Conservation (phyloP, 2,888 invertebrate species). For the Mythimna lalbum region DNA sequence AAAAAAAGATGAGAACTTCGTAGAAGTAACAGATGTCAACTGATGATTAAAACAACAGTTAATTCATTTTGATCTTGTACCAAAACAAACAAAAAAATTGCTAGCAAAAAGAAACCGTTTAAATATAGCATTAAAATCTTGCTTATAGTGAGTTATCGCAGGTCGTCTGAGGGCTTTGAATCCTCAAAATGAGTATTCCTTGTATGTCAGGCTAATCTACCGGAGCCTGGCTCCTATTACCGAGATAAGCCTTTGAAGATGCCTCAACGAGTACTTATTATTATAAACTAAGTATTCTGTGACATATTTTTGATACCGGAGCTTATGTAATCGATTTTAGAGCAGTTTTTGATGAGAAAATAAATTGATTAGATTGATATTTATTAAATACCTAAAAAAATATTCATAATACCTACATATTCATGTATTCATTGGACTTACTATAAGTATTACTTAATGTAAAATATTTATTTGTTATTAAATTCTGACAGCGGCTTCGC, state of each 20-base stretch:
- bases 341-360: background rate
- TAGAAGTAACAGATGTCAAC: background rate
- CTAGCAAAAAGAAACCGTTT: slow-evolving; percentile 22
- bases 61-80: background rate
- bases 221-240: slow-evolving; percentile 41
- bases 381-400: background rate
- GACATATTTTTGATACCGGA: slow-evolving; percentile 9
- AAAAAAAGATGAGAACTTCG: too few relatives aligned
- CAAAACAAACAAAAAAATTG: slow-evolving; percentile 1
- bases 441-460: background rate
- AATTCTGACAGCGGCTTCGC: too few relatives aligned
- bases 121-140: slow-evolving; percentile 28
- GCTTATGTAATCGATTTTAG: slow-evolving; percentile 11
- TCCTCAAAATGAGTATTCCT: slow-evolving; percentile 48
- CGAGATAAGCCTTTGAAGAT: slow-evolving; percentile 50
- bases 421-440: background rate
- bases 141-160: slow-evolving; percentile 22
- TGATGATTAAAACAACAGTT: background rate
- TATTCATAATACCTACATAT: background rate
- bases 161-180: slow-evolving; percentile 39
- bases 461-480: too few relatives aligned
- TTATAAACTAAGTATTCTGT: slow-evolving; percentile 32
- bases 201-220: slow-evolving; percentile 54
- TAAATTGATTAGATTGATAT: background rate
- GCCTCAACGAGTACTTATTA: slow-evolving; percentile 23